Base-by-base conservation (phyloP, 2,797 vertebrate species). In the Cossypha dichroa region DNA sequence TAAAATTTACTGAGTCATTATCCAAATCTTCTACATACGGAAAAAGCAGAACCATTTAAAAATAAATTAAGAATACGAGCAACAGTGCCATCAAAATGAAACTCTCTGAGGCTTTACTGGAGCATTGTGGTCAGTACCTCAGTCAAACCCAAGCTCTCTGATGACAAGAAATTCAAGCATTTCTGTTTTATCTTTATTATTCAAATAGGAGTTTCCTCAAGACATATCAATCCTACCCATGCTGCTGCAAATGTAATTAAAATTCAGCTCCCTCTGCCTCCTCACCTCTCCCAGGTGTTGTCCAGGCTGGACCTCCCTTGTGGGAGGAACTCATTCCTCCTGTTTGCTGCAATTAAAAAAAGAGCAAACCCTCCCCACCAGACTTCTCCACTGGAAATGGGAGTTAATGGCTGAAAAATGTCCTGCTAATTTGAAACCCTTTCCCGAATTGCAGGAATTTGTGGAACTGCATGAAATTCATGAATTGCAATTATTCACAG, bases 1-100 rank as follows among this genome's bases (percentile, higher is more conserved):
- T 98, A 97, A 95, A 95, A 96, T 95, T 83, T 95, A 96, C 94
- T 56, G 89, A 95, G 74, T 90, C 94, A 96, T 95, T 97, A 93
- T 96, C 92, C 63, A 66, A 92, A 75, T 93, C 84, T 86, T 43
- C 68, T 80, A 66, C 81, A 64, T 41, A 85, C 9, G 13, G 59
- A 91, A 89, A 92, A 86, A 0, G 14, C 34, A 84, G 76, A 43
- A 56, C 29, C 77, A 68, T 88, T 96, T 90, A 93, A 92, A 96
- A 95, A 94, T 74, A 93, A 90, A 91, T 89, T 85, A 89, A 76
- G 66, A 92, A 88, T 36, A 75, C 18, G 29, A 88, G 75, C 66
- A 77, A 67, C 20, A 38, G 34, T 17, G 64, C 54, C 64, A 90
- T 75, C 75, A 55, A 75, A 90, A 91, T 45, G 20, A 85, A 72